Evolutionary conservation across 2,113 vertebrate genomes (phyloP), one percentile per base, ranked within the genome.

Genomic region (Barnardius zonarius): DNA sequence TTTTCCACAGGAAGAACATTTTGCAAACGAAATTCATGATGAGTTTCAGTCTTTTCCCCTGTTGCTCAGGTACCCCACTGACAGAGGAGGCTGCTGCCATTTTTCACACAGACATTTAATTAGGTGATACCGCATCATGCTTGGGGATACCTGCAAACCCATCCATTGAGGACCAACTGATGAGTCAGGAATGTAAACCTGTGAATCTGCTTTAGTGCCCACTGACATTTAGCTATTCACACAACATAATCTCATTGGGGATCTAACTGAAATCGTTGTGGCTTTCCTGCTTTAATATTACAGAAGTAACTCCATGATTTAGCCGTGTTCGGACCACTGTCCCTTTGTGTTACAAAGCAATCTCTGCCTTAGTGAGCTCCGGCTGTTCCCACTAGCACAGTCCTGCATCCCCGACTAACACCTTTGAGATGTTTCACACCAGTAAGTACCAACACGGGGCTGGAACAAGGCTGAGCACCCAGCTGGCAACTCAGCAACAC

Each of bases 61-160:
- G 31, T 49, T 72, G 46, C 76, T 85, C 78, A 52, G 73, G 61
- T 28, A 2, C 49, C 77, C 39, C 80, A 30, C 49, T 0, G 5
- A 64, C 79, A 76, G 67, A 72, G 49, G 48, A 84, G 16, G 5
- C 6, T 35, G 54, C 27, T 79, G 18, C 2, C 4, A 1, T 79
- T 92, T 90, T 86, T 81, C 86, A 91, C 72, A 33, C 23, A 55
- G 92, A 27, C 31, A 57, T 92, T 82, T 57, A 72, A 85, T 87
- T 85, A 94, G 57, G 30, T 78, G 92, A 76, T 61, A 37, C 5
- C 8, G 37, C 75, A 76, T 41, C 4, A 46, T 46, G 78, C 37
- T 51, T 79, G 57, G 3, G 30, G 76, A 33, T 66, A 41, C 79
- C 76, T 96, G 77, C 57, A 81, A 55, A 24, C 24, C 19, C 66